Evolutionary conservation across 2,113 vertebrate genomes (phyloP).

Genomic region (Chlamydotis undulata): DNA sequence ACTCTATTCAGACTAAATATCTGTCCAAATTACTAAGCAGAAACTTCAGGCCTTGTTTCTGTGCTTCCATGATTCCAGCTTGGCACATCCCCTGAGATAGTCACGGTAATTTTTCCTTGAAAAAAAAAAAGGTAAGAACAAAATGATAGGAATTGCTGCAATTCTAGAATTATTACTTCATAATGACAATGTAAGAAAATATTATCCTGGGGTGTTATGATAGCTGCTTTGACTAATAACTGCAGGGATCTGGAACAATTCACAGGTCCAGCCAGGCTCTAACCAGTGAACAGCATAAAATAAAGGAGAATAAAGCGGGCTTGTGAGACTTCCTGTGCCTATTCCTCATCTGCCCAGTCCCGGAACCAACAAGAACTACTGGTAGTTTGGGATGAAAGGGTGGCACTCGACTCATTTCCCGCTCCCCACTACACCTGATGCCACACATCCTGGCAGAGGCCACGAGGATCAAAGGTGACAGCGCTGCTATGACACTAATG

Average conservation of each 20-base stretch:
- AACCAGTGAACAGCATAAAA: neutral
- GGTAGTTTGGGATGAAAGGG: neutral
- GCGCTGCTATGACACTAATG: neutral
- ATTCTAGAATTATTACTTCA: neutral
- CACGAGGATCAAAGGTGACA: rapidly evolving
- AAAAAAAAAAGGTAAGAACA: neutral
- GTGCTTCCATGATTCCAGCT: neutral
- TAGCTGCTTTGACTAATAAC: neutral
- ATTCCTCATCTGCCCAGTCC: neutral
- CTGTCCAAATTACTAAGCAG: neutral
- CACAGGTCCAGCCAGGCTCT: neutral
- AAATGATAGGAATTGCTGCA: neutral
- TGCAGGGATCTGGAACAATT: neutral
- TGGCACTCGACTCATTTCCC: neutral
- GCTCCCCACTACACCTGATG: neutral
- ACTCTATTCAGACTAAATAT: neutral
- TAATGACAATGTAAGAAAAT: neutral
- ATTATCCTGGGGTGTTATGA: neutral
- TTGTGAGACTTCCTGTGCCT: neutral
- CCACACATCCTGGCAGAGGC: neutral
- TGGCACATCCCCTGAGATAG: neutral
- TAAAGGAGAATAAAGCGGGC: neutral
- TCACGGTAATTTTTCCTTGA: neutral
- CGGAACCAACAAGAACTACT: neutral
- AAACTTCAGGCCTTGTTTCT: neutral